Evolutionary conservation across 1,140 invertebrate genomes (phyloP), one percentile per base, ranked within the genome.

Genomic region (Zophobas morio): DNA sequence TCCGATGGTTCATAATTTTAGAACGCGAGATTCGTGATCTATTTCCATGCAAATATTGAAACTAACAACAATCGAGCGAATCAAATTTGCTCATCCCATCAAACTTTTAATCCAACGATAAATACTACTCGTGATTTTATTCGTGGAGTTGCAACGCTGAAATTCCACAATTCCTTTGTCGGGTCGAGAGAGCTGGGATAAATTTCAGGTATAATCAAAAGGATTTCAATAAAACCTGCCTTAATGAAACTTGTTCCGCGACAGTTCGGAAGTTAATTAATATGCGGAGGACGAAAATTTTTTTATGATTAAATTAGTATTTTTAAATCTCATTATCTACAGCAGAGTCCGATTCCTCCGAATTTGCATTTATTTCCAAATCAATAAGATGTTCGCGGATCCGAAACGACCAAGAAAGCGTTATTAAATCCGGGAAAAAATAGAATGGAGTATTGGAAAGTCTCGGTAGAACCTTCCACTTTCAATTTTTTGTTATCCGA

Each of bases 301-400:
- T 66, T 66, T 66, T 66, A 66, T 66, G 40, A 66, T 66, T 42
- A 66, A 66, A 66, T 66, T 42, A 46, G 60, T 66, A 66, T 66
- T 66, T 66, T 66, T 40, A 32, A 66, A 66, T 66, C 60, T 66
- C 60, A 66, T 66, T 66, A 66, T 6, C n/a, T 33, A 20, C n/a
- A 40, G 60, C 40, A 40, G 56, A 60, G n/a, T 60, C 39, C 60
- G 60, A 8, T 66, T 40, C 60, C 42, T 20, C 6, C 6, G 32
- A 36, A 66, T 66, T 66, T 66, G 60, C 60, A 66, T 66, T 66
- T 66, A 66, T 66, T 66, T 66, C 60, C 60, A 42, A 66, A 66
- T 66, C 60, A 66, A 66, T 66, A 66, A 40, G 40, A 32, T 66
- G 60, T 66, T 66, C 39, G 37, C 39, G 37, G 39, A 40, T 66